Conservation (phyloP, 1,140 invertebrate genomes). For the Phymorhynchus buccinoides region DNA sequence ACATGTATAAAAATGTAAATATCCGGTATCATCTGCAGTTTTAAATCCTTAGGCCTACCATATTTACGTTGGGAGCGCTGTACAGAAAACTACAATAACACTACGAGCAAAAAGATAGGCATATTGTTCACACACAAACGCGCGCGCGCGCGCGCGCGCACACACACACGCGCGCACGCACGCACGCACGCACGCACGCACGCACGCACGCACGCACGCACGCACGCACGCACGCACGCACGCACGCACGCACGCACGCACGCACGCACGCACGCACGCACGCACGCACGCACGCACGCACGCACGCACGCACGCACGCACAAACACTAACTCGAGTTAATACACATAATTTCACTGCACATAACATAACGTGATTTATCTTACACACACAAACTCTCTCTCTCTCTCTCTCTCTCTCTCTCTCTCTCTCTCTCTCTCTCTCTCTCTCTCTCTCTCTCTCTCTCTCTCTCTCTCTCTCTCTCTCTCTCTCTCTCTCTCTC, state of each 20-base stretch:
- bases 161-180: conserved; percentile 18
- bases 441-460: neutral
- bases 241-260: conserved; percentile 14
- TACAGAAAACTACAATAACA: too few relatives aligned
- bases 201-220: conserved; percentile 13
- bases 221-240: conserved; percentile 13
- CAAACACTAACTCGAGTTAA: neutral
- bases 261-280: conserved; percentile 1
- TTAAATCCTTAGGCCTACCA: too few relatives aligned
- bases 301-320: neutral
- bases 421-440: neutral
- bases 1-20: too few relatives aligned
- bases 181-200: conserved; percentile 17
- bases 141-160: neutral
- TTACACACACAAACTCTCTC: too few relatives aligned
- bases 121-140: conserved; percentile 13
- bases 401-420: conserved; percentile 12
- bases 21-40: too few relatives aligned
- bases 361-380: neutral
- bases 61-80: too few relatives aligned
- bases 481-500: neutral
- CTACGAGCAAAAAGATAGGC: too few relatives aligned
- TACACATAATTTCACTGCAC: neutral
- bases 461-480: neutral
- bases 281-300: neutral